Conservation (phyloP, 2,888 invertebrate genomes). For the Erebia epiphron region DNA sequence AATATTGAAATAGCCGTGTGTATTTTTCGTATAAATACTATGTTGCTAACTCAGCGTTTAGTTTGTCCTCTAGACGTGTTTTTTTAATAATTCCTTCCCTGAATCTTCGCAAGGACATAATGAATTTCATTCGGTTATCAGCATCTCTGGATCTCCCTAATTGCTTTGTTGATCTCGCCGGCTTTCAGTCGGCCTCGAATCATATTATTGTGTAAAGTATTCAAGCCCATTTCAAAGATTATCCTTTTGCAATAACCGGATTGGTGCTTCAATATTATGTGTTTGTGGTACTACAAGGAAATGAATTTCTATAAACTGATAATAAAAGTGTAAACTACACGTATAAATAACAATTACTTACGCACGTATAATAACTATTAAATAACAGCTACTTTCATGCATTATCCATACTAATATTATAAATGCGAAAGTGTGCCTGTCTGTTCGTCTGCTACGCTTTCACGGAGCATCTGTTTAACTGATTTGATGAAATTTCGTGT, state of each 20-base stretch:
- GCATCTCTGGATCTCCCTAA: conserved; percentile 37
- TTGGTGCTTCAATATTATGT: not conserved
- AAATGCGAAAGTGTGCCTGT: too few species aligned
- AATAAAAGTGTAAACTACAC: not conserved
- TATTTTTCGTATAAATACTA: too few species aligned
- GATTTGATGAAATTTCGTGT: too few species aligned
- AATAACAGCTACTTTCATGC: too few species aligned
- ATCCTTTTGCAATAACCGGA: conserved; percentile 12
- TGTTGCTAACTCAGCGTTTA: too few species aligned
- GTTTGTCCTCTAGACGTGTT: too few species aligned
- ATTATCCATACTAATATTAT: too few species aligned
- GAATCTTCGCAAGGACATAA: conserved; percentile 37
- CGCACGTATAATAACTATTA: too few species aligned
- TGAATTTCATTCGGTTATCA: conserved; percentile 41
- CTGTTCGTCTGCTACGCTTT: too few species aligned
- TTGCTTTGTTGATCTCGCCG: conserved; percentile 42
- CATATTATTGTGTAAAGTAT: conserved; percentile 22
- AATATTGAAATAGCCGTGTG: too few species aligned
- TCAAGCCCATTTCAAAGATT: conserved; percentile 11
- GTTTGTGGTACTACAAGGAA: not conserved
- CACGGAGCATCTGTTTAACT: too few species aligned
- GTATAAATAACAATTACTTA: not conserved
- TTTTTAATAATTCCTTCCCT: not conserved
- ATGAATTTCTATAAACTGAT: not conserved
- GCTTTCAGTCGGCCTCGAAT: conserved; percentile 28